These are phyloP conservation scores for Cylindroiulus punctatus DNA, from an alignment of 2,888 invertebrate species.

Conservation along the genomic window DNA sequence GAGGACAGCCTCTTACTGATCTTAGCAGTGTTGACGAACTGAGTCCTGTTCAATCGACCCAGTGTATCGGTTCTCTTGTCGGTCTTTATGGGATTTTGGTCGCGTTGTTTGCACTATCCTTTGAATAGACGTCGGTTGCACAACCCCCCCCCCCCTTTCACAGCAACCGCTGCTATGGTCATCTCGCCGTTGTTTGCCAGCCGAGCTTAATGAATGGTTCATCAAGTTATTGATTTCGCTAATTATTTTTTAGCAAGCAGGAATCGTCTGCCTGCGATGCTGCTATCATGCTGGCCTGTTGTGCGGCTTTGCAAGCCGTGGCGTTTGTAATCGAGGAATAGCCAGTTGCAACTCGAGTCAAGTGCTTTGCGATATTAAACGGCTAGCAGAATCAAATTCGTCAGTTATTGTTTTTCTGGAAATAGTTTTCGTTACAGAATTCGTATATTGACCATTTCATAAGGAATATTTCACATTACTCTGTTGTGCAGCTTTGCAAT, in stretches of 20 bases:
- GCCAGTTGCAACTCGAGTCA: no score
- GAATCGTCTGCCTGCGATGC: not conserved
- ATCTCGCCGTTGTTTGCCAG: constrained; percentile 1
- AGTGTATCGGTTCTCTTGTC: not conserved
- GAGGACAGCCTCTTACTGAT: no score
- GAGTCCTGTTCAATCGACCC: not conserved
- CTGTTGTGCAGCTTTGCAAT: no score
- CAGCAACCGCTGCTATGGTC: constrained; percentile 20
- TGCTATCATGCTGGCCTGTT: not conserved
- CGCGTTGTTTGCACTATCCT: not conserved
- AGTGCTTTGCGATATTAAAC: no score
- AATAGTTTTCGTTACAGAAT: no score
- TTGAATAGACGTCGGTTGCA: not conserved
- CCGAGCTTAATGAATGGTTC: not conserved
- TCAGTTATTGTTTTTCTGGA: no score
- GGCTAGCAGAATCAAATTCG: no score
- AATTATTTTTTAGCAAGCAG: not conserved
- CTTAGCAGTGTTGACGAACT: not conserved
- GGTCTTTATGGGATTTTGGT: not conserved
- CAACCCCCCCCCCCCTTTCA: not conserved
- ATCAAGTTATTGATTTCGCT: not conserved
- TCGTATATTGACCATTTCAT: no score
- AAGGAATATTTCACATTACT: no score
- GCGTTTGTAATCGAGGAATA: no score
- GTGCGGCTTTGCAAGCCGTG: not conserved